Percentiles rank a stretch among this genome's conserved stretches.
phyloP scores from a whole-genome alignment of 1,140 invertebrate species.

The Calephelis virginiensis region DNA sequence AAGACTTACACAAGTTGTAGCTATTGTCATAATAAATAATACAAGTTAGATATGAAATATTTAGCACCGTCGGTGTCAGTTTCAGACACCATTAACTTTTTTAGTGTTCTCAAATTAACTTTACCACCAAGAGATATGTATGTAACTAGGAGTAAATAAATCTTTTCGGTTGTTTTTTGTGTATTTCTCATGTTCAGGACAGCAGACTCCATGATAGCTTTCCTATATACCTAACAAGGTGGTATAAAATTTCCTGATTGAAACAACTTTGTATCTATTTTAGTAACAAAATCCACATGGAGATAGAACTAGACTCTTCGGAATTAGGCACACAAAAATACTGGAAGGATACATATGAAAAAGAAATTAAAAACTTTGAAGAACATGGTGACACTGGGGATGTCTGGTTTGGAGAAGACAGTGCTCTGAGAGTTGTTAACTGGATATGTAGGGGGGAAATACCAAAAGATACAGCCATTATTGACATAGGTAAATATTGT shows the following conservation, averaged over 20 bases:
- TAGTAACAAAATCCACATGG: conserved; percentile 28
- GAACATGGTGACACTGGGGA: conserved; percentile 93
- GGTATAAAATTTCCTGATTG: too few relatives aligned
- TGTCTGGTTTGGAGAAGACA: conserved; percentile 94
- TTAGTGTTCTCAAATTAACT: too few relatives aligned
- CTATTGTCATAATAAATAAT: not conserved
- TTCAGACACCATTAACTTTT: too few relatives aligned
- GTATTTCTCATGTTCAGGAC: too few relatives aligned
- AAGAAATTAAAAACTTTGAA: conserved; percentile 90
- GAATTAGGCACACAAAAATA: conserved; percentile 89
- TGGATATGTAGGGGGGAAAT: conserved; percentile 79
- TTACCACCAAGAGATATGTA: too few relatives aligned
- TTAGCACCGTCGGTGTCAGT: too few relatives aligned
- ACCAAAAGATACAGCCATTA: conserved; percentile 74
- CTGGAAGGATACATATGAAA: conserved; percentile 91
- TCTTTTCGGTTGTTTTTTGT: too few relatives aligned
- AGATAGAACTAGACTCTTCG: conserved; percentile 83
- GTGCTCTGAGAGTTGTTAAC: conserved; percentile 85
- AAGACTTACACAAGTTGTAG: too few relatives aligned
- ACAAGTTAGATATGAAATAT: too few relatives aligned
- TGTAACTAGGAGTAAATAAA: too few relatives aligned
- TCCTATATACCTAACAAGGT: too few relatives aligned
- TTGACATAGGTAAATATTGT: conserved; percentile 80
- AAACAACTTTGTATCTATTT: not conserved
- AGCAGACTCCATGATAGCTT: too few relatives aligned